Conservation (phyloP, 2,113 vertebrate genomes). For the Anguilla japonica region DNA sequence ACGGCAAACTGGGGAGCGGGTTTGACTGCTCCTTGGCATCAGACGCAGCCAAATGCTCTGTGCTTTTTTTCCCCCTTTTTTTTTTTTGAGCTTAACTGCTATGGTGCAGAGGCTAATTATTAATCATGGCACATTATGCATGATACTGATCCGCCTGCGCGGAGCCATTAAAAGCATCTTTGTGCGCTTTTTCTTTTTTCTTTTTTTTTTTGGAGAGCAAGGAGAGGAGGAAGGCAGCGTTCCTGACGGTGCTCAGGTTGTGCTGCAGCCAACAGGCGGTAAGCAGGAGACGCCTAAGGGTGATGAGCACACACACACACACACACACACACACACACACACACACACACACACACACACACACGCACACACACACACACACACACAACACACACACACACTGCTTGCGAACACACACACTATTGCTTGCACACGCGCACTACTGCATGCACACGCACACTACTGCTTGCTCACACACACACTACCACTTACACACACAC, state of each 20-base stretch:
- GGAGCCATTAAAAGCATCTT: constrained; percentile 54
- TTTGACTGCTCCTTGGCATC: constrained; percentile 86
- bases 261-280: not conserved
- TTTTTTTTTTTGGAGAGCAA: constrained; percentile 1
- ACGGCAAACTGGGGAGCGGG: constrained; percentile 87
- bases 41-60: constrained; percentile 77
- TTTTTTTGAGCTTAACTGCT: constrained; percentile 74
- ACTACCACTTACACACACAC: no score
- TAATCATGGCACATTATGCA: constrained; percentile 76
- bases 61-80: constrained; percentile 68
- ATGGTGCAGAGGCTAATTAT: constrained; percentile 72
- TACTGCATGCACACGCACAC: no score
- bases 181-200: constrained; percentile 41
- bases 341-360: no score
- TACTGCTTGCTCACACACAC: no score
- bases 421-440: no score
- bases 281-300: no score
- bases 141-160: constrained; percentile 68
- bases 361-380: no score
- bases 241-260: not conserved
- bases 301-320: no score
- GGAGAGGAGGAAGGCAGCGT: not conserved
- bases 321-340: no score
- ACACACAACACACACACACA: no score
- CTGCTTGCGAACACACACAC: no score